Percentiles rank a stretch among this genome's conserved stretches.
Evolutionary conservation across 2,797 vertebrate species (phyloP).

Genomic region (Cyprinodon diabolis): DNA sequence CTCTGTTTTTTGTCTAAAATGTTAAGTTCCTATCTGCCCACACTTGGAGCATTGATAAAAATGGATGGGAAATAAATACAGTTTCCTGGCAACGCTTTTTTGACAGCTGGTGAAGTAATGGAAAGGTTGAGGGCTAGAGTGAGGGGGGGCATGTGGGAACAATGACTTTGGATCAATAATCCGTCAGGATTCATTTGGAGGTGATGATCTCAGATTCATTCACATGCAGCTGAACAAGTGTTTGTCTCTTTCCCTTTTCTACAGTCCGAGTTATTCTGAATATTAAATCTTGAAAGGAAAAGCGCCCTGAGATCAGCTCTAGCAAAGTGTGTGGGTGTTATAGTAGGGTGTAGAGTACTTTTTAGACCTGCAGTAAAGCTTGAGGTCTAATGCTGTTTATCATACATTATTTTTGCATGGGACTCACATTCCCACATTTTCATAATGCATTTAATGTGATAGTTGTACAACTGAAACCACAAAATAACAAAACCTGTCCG

Average conservation of each 20-base stretch:
- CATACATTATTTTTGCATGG: neutral
- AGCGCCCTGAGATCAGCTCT: conserved; percentile 35
- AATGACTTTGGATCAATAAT: conserved; percentile 35
- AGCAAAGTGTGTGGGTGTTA: conserved; percentile 46
- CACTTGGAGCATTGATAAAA: conserved; percentile 40
- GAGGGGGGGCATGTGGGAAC: conserved; percentile 31
- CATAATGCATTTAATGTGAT: neutral
- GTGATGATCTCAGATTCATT: conserved; percentile 18
- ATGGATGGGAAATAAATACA: conserved; percentile 28
- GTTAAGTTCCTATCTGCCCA: conserved; percentile 25
- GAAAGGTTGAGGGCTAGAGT: conserved; percentile 15
- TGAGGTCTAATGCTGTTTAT: neutral
- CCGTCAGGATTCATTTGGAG: conserved; percentile 15
- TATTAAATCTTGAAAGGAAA: conserved; percentile 25
- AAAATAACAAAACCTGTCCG: neutral
- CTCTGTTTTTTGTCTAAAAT: conserved; percentile 1
- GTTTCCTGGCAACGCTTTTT: conserved; percentile 65
- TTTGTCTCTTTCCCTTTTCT: conserved; percentile 23
- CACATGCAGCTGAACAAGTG: neutral
- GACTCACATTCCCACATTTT: neutral
- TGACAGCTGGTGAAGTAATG: conserved; percentile 25
- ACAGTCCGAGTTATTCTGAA: conserved; percentile 7
- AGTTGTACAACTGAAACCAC: neutral
- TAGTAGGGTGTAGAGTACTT: conserved; percentile 9
- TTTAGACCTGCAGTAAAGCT: neutral